A percentile compares a stretch with the other conserved stretches of the same genome.
phyloP scores from a whole-genome alignment of 2,113 vertebrate species.

The Charina bottae region DNA sequence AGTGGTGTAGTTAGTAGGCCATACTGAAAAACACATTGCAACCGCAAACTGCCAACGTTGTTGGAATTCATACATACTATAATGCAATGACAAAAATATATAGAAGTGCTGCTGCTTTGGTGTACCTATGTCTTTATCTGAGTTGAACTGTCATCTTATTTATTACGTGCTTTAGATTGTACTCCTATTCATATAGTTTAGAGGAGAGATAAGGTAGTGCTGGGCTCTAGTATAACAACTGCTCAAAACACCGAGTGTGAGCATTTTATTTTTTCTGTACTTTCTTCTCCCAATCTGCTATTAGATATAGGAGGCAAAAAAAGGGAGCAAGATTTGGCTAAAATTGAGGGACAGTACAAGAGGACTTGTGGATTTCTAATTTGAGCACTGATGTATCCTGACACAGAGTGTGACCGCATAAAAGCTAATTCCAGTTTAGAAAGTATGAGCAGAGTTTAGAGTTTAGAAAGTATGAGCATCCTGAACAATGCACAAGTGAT shows the following conservation, averaged over 20 bases:
- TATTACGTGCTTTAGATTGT: neutral
- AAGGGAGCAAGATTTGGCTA: neutral
- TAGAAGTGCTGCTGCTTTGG: neutral
- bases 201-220: neutral
- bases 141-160: neutral
- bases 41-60: neutral
- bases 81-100: neutral
- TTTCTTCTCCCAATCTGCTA: neutral
- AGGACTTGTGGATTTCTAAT: neutral
- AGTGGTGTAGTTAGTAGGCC: neutral
- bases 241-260: neutral
- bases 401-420: neutral
- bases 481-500: neutral
- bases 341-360: neutral
- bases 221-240: neutral
- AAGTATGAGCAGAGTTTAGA: neutral
- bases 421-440: neutral
- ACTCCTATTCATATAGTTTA: neutral
- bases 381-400: neutral
- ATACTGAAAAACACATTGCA: neutral
- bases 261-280: neutral
- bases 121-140: neutral
- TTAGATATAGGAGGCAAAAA: neutral
- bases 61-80: neutral
- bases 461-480: neutral